phyloP scores from a whole-genome alignment of 2,888 invertebrate species.

The Julus scandinavius region DNA sequence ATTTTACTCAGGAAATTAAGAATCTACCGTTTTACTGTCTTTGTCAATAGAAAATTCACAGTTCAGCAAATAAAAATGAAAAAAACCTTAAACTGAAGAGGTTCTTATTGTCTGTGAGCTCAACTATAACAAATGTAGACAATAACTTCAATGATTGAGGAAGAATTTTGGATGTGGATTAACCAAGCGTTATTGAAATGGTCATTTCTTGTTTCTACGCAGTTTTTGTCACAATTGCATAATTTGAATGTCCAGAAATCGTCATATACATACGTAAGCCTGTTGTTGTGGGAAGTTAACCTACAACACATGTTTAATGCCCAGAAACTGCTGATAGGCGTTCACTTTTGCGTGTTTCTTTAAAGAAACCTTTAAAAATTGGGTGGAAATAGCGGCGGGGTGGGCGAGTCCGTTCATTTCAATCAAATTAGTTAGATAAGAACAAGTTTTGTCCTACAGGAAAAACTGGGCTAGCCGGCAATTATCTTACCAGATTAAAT shows the following conservation, averaged over 20 bases:
- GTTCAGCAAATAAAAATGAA: too few species aligned
- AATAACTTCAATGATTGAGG: too few species aligned
- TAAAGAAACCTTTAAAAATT: background rate
- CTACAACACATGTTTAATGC: background rate
- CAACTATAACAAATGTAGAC: too few species aligned
- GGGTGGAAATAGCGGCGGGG: background rate
- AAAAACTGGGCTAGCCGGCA: conserved; percentile 7
- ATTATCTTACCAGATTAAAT: background rate
- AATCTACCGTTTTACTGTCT: too few species aligned
- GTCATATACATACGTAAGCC: background rate
- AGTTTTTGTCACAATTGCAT: background rate
- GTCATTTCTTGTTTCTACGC: too few species aligned
- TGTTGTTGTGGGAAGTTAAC: background rate
- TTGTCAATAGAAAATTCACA: too few species aligned
- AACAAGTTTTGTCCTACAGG: conserved; percentile 2
- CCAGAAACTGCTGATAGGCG: background rate
- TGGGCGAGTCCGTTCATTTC: background rate
- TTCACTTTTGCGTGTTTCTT: background rate
- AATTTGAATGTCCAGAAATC: background rate
- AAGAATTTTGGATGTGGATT: too few species aligned
- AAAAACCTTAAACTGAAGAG: too few species aligned
- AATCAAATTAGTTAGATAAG: background rate
- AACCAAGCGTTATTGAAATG: too few species aligned
- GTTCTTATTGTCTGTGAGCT: too few species aligned
- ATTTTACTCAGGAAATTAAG: too few species aligned